Evolutionary conservation across 2,888 invertebrate species (phyloP).

Genomic region (Caenorhabditis sp.): DNA sequence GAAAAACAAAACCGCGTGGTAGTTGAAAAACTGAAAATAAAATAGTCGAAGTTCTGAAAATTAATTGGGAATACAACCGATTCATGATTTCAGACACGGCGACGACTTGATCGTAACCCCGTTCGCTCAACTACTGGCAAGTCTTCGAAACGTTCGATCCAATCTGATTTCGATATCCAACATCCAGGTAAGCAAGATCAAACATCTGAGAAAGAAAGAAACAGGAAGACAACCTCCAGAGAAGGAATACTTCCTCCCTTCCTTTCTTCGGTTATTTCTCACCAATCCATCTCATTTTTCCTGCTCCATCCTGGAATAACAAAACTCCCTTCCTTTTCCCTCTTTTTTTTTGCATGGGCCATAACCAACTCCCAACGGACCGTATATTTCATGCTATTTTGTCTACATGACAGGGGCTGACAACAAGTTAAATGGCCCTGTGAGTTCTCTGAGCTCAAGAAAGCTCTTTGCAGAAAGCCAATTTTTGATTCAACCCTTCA

Average conservation of each 20-base stretch:
- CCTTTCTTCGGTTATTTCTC: conserved; percentile 11
- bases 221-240: conserved; percentile 11
- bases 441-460: neutral
- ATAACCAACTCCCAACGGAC: conserved; percentile 58
- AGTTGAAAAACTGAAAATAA: neutral
- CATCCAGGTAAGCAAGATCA: conserved; percentile 84
- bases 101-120: conserved; percentile 99
- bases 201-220: conserved; percentile 9
- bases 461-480: neutral
- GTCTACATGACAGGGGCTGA: conserved; percentile 23
- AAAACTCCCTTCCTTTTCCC: conserved; percentile 9
- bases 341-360: conserved; percentile 9
- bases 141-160: conserved; percentile 97
- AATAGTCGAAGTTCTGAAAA: neutral
- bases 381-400: conserved; percentile 50
- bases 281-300: conserved; percentile 43
- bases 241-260: conserved; percentile 28
- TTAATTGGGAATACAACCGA: neutral
- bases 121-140: conserved; percentile 99
- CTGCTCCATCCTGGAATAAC: conserved; percentile 36
- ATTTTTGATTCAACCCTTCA: neutral
- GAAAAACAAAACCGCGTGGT: neutral
- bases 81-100: conserved; percentile 89
- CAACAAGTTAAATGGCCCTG: conserved; percentile 18
- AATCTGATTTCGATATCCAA: conserved; percentile 98